Conservation (phyloP, 2,113 vertebrate genomes). For the Pollimyrus isidori region DNA sequence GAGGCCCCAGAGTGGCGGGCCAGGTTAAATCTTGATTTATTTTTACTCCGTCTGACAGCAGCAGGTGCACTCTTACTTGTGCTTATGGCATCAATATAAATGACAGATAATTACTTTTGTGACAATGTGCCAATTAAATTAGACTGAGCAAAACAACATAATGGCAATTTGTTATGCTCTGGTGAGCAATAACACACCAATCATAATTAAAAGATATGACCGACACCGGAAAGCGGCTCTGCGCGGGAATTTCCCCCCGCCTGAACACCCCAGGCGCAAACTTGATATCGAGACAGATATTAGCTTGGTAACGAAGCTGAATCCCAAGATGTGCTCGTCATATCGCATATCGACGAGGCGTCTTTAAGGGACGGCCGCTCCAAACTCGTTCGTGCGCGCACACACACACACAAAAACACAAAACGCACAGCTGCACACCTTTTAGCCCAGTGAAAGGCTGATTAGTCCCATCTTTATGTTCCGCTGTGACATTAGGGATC, state of each 20-base stretch:
- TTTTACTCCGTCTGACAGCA: constrained; percentile 58
- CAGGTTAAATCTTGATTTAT: constrained; percentile 34
- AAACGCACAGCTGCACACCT: background rate
- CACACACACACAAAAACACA: background rate
- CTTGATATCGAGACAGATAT: constrained; percentile 74
- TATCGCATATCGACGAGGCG: constrained; percentile 10
- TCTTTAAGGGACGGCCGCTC: background rate
- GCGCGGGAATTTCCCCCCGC: constrained; percentile 75
- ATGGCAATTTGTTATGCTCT: constrained; percentile 95
- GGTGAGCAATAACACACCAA: constrained; percentile 91
- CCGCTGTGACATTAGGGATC: background rate
- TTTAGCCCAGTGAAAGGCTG: background rate
- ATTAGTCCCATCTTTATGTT: background rate
- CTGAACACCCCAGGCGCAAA: constrained; percentile 74
- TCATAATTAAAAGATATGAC: constrained; percentile 91
- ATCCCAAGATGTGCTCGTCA: constrained; percentile 19
- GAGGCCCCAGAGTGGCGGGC: constrained; percentile 3
- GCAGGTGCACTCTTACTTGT: constrained; percentile 84
- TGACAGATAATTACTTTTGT: constrained; percentile 95
- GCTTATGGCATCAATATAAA: constrained; percentile 94
- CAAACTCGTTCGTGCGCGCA: background rate
- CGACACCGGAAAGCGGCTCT: constrained; percentile 71
- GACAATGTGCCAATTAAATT: constrained; percentile 97
- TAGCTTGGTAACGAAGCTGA: constrained; percentile 60
- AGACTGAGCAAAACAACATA: constrained; percentile 94